Percentiles rank a stretch among this genome's conserved stretches.
phyloP scores from a whole-genome alignment of 2,888 invertebrate species.

The Pilophorus perplexus region DNA sequence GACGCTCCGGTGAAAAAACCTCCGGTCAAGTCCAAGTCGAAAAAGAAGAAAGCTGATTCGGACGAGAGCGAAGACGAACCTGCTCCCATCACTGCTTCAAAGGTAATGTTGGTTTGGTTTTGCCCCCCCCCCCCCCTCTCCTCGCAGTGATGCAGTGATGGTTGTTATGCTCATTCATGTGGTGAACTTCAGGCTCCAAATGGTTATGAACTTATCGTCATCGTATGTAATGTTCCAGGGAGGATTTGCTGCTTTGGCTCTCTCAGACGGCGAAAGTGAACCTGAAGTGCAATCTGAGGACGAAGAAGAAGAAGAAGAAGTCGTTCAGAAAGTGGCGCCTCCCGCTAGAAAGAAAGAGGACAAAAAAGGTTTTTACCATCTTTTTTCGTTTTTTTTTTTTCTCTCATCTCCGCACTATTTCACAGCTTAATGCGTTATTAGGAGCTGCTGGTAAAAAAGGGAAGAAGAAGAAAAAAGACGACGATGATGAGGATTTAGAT shows the following conservation, averaged over 20 bases:
- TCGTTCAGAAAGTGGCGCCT: constrained; percentile 49
- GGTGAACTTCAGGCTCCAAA: too few relatives aligned
- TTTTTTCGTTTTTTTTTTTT: too few relatives aligned
- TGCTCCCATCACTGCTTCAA: constrained; percentile 15
- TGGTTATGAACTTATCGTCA: too few relatives aligned
- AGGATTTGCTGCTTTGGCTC: constrained; percentile 48
- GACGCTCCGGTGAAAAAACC: constrained; percentile 20
- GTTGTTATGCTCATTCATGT: too few relatives aligned
- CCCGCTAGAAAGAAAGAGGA: constrained; percentile 52
- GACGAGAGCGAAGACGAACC: constrained; percentile 16
- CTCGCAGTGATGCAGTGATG: too few relatives aligned
- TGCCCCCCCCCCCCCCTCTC: too few relatives aligned
- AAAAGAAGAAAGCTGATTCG: constrained; percentile 1
- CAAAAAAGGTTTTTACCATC: too few relatives aligned
- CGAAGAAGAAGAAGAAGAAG: constrained; percentile 55
- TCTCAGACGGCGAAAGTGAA: constrained; percentile 47
- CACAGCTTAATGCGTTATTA: background rate
- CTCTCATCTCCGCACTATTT: background rate
- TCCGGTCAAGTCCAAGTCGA: constrained; percentile 2
- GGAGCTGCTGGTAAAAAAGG: constrained; percentile 48
- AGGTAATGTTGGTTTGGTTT: background rate
- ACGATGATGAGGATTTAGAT: constrained; percentile 76
- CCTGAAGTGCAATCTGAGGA: constrained; percentile 53
- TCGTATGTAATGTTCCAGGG: constrained; percentile 21
- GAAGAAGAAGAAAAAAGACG: constrained; percentile 71